phyloP scores from a whole-genome alignment of 2,113 vertebrate species.

The Taurulus bubalis region DNA sequence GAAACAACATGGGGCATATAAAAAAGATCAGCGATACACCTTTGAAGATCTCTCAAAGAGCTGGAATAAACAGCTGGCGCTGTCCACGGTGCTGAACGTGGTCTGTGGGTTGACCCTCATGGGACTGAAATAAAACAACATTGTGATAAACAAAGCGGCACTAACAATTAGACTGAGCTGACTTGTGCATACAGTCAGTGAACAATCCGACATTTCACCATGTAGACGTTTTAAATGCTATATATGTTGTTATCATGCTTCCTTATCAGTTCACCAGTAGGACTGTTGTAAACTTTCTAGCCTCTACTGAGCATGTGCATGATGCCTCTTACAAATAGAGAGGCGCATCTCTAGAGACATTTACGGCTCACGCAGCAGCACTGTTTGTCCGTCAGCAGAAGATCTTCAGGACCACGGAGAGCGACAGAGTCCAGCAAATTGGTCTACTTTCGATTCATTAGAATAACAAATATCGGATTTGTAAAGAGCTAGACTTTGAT shows the following conservation, averaged over 20 bases:
- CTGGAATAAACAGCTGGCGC: constrained; percentile 5
- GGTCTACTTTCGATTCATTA: not conserved
- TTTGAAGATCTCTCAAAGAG: not conserved
- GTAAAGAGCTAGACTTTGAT: not conserved
- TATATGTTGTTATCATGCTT: not conserved
- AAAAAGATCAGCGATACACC: not conserved
- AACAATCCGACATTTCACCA: not conserved
- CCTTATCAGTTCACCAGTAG: not conserved
- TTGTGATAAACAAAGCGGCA: not conserved
- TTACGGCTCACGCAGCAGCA: constrained; percentile 40
- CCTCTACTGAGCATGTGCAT: not conserved
- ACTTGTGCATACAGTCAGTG: not conserved
- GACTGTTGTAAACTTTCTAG: constrained; percentile 21
- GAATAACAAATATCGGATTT: not conserved
- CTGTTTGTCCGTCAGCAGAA: constrained; percentile 20
- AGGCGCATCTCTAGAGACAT: constrained; percentile 26
- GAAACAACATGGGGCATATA: not conserved
- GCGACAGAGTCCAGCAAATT: constrained; percentile 8
- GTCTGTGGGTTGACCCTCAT: not conserved
- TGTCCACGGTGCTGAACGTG: constrained; percentile 73
- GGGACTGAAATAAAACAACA: not conserved
- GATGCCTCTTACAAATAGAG: constrained; percentile 19
- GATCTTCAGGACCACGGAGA: constrained; percentile 77
- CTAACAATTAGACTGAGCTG: not conserved
- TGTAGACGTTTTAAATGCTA: not conserved